phyloP scores from a whole-genome alignment of 2,888 invertebrate genomes.

The Acholoe squamosa region DNA sequence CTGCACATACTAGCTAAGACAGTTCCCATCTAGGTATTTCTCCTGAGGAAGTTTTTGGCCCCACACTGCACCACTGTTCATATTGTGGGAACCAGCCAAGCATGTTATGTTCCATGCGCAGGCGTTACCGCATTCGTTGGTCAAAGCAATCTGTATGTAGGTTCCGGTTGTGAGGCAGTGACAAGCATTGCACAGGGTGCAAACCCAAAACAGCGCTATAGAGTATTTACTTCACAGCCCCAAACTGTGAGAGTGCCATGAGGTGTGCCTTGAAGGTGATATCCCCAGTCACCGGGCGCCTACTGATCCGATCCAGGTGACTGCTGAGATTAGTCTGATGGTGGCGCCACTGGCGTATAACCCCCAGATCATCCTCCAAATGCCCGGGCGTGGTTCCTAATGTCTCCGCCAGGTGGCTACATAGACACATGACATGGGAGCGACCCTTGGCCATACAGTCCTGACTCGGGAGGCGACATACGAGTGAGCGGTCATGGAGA shows the following conservation, averaged over 20 bases:
- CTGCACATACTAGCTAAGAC: too few relatives aligned
- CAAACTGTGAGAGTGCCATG: neutral
- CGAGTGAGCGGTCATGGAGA: neutral
- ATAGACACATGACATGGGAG: neutral
- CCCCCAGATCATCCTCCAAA: constrained; percentile 7
- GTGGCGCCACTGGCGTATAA: constrained; percentile 19
- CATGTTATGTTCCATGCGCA: too few relatives aligned
- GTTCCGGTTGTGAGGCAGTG: too few relatives aligned
- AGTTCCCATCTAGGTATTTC: too few relatives aligned
- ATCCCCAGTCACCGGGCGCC: neutral
- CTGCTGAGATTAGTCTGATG: neutral
- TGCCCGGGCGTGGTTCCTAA: neutral
- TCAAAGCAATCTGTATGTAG: too few relatives aligned
- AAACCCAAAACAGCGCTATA: too few relatives aligned
- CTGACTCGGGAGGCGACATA: neutral
- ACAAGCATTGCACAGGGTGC: too few relatives aligned
- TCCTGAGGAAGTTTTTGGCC: too few relatives aligned
- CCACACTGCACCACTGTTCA: too few relatives aligned
- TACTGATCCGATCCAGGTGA: constrained; percentile 47
- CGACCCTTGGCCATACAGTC: neutral
- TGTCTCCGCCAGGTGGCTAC: neutral
- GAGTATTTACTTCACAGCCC: neutral
- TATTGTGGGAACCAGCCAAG: too few relatives aligned
- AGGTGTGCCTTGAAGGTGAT: neutral
- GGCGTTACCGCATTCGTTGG: too few relatives aligned